These are phyloP conservation scores for Labeo catla DNA, from an alignment of 2,113 vertebrate species.

Conservation along the genomic window DNA sequence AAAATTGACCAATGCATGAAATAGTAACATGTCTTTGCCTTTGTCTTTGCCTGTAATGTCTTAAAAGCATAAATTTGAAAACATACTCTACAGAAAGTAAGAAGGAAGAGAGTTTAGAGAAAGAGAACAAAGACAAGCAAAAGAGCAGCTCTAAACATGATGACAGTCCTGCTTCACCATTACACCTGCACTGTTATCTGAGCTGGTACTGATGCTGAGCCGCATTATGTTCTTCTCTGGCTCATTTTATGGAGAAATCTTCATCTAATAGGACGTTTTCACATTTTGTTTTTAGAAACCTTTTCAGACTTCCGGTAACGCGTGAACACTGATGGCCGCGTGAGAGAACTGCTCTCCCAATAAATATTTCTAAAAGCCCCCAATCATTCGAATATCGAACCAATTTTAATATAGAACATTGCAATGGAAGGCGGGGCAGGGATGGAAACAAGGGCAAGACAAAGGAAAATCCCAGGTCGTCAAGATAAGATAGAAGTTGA, in stretches of 20 bases:
- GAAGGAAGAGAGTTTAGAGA: conserved; percentile 2
- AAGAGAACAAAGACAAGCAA: conserved; percentile 66
- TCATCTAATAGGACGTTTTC: background rate
- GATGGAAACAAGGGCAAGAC: background rate
- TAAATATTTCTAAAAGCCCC: background rate
- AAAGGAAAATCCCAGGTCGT: too few relatives aligned
- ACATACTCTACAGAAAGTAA: too few relatives aligned
- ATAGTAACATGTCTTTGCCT: too few relatives aligned
- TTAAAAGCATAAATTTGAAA: too few relatives aligned
- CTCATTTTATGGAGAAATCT: background rate
- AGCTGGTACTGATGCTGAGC: conserved; percentile 61
- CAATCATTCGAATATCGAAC: background rate
- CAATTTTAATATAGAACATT: background rate
- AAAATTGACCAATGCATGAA: too few relatives aligned
- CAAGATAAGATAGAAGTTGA: too few relatives aligned
- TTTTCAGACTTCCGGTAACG: background rate
- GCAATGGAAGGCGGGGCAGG: background rate
- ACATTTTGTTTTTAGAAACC: too few relatives aligned
- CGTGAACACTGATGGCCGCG: background rate
- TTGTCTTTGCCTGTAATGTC: too few relatives aligned
- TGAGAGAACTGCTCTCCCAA: background rate
- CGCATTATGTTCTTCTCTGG: background rate
- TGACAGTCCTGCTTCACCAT: conserved; percentile 73
- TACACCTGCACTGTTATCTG: conserved; percentile 69
- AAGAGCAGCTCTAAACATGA: conserved; percentile 75